A percentile compares a stretch with the other conserved stretches of the same genome.
Evolutionary conservation across 1,140 invertebrate genomes (phyloP).

Genomic region (Semibalanus balanoides): DNA sequence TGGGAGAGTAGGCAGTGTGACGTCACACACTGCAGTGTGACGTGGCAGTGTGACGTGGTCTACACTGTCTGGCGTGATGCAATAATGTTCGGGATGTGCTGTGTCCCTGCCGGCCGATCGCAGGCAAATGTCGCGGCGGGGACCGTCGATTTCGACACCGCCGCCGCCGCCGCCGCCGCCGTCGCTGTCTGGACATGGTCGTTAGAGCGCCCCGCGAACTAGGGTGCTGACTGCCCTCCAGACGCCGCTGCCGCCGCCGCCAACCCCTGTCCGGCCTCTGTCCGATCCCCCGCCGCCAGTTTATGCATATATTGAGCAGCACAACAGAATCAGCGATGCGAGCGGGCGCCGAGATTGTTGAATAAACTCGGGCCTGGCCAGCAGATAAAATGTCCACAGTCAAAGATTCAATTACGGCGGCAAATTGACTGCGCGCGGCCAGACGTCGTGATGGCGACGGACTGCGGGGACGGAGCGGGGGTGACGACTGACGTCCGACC

Average conservation of each 20-base stretch:
- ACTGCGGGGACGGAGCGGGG: background rate
- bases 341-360: background rate
- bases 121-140: background rate
- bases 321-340: background rate
- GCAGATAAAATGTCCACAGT: background rate
- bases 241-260: no score
- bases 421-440: background rate
- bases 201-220: background rate
- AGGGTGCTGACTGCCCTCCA: no score
- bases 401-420: background rate
- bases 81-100: no score
- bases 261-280: no score
- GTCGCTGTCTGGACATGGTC: background rate
- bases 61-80: no score
- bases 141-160: background rate
- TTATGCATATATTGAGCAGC: constrained; percentile 1
- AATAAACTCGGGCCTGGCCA: background rate
- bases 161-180: no score
- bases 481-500: background rate
- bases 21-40: no score
- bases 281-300: background rate
- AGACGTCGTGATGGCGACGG: background rate
- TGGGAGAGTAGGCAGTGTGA: no score
- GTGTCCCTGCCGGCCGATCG: no score
- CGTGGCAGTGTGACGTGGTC: no score